Percentiles rank a stretch among this genome's conserved stretches.
phyloP scores from a whole-genome alignment of 2,113 vertebrate genomes.

The Nothobranchius kuhntae region DNA sequence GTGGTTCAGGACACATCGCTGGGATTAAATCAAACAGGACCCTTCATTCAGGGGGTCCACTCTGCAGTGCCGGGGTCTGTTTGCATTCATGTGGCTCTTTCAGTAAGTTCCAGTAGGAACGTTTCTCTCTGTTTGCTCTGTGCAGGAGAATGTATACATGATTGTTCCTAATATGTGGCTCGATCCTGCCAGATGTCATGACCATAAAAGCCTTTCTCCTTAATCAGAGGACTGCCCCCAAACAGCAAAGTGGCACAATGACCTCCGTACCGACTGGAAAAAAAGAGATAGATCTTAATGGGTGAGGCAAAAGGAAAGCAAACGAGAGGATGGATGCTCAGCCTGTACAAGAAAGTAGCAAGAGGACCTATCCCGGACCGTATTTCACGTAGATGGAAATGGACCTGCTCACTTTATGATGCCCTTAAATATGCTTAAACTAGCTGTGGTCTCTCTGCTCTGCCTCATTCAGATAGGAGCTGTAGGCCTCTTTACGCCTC shows the following conservation, averaged over 20 bases:
- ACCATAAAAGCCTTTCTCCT: conserved; percentile 74
- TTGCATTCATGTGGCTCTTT: conserved; percentile 71
- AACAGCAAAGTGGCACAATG: conserved; percentile 77
- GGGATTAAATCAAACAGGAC: conserved; percentile 76
- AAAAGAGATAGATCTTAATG: conserved; percentile 25
- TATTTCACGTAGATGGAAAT: conserved; percentile 58
- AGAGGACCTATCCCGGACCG: conserved; percentile 14
- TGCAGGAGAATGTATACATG: conserved; percentile 60
- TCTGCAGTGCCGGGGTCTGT: conserved; percentile 54
- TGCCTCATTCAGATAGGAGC: conserved; percentile 43
- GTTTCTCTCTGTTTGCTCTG: conserved; percentile 73
- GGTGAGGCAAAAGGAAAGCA: conserved; percentile 6
- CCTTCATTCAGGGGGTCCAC: conserved; percentile 69
- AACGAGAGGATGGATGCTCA: conserved; percentile 33
- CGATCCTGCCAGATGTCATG: conserved; percentile 68
- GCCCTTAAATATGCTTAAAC: conserved; percentile 62
- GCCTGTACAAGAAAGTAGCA: conserved; percentile 18
- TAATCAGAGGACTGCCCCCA: conserved; percentile 76
- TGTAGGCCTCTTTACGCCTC: conserved; percentile 60
- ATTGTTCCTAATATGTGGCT: conserved; percentile 66
- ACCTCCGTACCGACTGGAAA: conserved; percentile 59
- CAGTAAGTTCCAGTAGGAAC: conserved; percentile 57
- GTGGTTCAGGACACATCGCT: conserved; percentile 62
- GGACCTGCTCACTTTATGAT: conserved; percentile 52
- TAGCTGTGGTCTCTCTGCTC: conserved; percentile 44